A percentile compares a stretch with the other conserved stretches of the same genome.
Conservation (phyloP, 2,113 vertebrate genomes). For the Leiothrix lutea region DNA sequence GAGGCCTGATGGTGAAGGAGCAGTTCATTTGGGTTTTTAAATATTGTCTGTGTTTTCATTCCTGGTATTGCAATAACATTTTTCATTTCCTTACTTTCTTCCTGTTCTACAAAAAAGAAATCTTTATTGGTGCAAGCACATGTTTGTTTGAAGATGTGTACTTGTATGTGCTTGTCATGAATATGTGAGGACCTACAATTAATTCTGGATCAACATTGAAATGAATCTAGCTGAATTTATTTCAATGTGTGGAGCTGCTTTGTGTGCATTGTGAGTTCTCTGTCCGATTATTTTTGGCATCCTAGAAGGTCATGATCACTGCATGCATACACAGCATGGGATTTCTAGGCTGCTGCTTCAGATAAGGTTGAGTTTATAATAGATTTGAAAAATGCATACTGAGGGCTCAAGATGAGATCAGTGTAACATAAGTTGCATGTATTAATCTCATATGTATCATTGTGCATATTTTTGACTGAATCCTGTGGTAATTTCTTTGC, state of each 20-base stretch:
- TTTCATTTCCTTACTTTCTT: neutral
- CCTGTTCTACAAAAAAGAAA: neutral
- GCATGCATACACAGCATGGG: neutral
- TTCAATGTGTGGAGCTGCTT: conserved; percentile 54
- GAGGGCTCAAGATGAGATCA: neutral
- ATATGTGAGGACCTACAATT: neutral
- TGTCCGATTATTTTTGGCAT: neutral
- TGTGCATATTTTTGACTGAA: neutral
- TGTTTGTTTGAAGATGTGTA: neutral
- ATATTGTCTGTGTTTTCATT: neutral
- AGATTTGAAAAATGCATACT: neutral
- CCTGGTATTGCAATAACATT: neutral
- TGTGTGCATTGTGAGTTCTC: neutral
- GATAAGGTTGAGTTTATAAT: neutral
- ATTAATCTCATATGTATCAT: neutral
- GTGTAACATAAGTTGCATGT: neutral
- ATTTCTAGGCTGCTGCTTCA: neutral
- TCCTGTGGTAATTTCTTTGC: neutral
- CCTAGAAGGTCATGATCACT: neutral
- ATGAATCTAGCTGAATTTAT: conserved; percentile 35
- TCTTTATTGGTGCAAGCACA: neutral
- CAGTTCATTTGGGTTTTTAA: neutral
- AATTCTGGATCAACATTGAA: conserved; percentile 51
- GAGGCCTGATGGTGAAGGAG: neutral
- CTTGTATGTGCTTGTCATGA: neutral